These are phyloP conservation scores for Falcunculus frontatus DNA, from an alignment of 2,113 vertebrate genomes.

Conservation along the genomic window DNA sequence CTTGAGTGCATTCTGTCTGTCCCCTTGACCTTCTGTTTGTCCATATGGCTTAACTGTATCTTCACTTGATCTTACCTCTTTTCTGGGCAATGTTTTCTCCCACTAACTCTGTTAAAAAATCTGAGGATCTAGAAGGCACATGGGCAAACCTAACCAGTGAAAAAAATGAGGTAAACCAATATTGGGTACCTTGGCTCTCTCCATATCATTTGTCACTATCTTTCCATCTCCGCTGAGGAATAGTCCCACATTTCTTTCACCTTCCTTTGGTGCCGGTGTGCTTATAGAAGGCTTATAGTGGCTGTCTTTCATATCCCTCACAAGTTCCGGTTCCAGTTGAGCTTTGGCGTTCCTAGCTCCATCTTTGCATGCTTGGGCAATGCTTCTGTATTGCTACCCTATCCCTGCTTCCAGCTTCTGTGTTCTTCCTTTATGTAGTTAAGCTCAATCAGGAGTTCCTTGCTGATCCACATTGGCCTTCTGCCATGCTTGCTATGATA, in stretches of 20 bases:
- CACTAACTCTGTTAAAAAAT: not conserved
- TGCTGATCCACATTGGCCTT: not conserved
- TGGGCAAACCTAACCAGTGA: not conserved
- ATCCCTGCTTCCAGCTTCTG: not conserved
- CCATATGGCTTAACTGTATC: not conserved
- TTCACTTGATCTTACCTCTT: not conserved
- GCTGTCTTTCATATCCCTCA: not conserved
- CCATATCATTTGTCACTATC: not conserved
- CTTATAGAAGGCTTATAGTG: not conserved
- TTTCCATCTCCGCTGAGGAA: not conserved
- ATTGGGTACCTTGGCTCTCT: not conserved
- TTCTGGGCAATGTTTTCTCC: not conserved
- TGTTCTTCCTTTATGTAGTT: not conserved
- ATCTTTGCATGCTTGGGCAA: not conserved
- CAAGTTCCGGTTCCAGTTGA: not conserved
- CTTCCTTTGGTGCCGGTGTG: not conserved
- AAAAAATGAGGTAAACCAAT: not conserved
- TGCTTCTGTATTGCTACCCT: not conserved
- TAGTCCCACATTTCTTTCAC: not conserved
- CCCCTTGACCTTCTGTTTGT: not conserved
- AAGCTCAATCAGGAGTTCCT: not conserved
- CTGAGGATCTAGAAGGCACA: not conserved
- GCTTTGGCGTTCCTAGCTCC: not conserved
- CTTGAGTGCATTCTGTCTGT: not conserved
- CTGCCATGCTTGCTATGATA: not conserved